phyloP scores from a whole-genome alignment of 2,888 invertebrate genomes.

The Cyclophora punctaria region DNA sequence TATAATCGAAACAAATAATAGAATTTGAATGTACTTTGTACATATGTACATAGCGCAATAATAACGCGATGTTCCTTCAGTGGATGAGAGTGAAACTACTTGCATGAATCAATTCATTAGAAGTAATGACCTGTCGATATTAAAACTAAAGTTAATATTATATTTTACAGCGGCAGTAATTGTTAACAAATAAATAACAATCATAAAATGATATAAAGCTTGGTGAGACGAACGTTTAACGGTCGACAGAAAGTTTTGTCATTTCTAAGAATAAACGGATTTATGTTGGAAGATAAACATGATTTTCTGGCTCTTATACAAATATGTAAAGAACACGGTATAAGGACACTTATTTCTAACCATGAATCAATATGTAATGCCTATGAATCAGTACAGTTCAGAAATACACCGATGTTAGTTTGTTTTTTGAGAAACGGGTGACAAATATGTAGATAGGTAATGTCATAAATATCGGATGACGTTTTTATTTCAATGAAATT shows the following conservation, averaged over 20 bases:
- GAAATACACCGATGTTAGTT: no score
- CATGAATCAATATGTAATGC: neutral
- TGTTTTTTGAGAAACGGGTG: no score
- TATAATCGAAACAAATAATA: no score
- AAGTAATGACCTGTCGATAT: neutral
- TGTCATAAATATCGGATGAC: no score
- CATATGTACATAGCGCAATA: no score
- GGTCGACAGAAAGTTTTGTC: constrained; percentile 8
- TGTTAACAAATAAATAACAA: no score
- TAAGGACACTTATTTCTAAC: neutral
- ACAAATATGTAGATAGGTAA: no score
- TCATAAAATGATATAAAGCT: no score
- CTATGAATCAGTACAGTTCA: no score
- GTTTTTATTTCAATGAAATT: no score
- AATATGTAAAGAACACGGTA: neutral
- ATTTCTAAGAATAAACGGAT: constrained; percentile 11
- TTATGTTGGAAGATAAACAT: neutral
- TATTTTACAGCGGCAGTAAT: neutral
- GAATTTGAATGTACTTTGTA: no score
- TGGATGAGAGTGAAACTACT: neutral
- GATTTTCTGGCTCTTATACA: constrained; percentile 7
- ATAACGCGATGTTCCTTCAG: no score
- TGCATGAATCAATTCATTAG: neutral
- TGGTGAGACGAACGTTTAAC: neutral
- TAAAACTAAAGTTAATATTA: constrained; percentile 8